Base-by-base conservation (phyloP, 2,888 invertebrate species). In the Scrobipalpa costella region DNA sequence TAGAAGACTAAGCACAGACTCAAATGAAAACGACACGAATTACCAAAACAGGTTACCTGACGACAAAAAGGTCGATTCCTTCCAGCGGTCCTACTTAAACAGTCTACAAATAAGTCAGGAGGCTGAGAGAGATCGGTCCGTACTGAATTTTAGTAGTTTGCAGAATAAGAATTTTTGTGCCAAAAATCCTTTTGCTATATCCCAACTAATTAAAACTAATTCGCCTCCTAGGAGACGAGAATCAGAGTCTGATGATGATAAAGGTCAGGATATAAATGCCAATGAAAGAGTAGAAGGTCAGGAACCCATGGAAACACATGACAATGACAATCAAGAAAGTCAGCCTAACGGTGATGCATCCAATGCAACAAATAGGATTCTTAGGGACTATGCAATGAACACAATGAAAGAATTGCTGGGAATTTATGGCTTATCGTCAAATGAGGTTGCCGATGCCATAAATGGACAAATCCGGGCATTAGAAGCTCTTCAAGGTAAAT, bases 351-450 rank as follows among this genome's bases (percentile, higher is more conserved):
- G 92, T 19, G 90, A 91, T 40, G 80, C 84, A 38, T 83, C 86
- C 47, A 87, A 85, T 67, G 88, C 92, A 67, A 92, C 93, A 27
- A 93, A 93, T 71, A 93, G 92, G 70, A 94, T 94, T 71, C 92
- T 96, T 84, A 93, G 95, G 74, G 95, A 95, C 76, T 96, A 95
- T 80, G 95, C 95, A 3, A 94, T 95, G 90, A 95, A 94, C 72
- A 96, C 96, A 9, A 95, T 96, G 95, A 94, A 95, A 72, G 95
- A 96, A 78, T 84, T 96, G 60, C 86, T 96, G 63, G 95, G 95
- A 34, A 95, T 96, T 73, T 96, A 96, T 79, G 96, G 96, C 21
- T 88, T 96, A 71, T 94, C 94, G 63, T 94, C 94, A 17, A 92
- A 91, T 68, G 95, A 95, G 79, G 94, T 95, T 61, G 93, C 94